Conservation (phyloP, 2,113 vertebrate genomes). For the Macquaria ambigua region DNA sequence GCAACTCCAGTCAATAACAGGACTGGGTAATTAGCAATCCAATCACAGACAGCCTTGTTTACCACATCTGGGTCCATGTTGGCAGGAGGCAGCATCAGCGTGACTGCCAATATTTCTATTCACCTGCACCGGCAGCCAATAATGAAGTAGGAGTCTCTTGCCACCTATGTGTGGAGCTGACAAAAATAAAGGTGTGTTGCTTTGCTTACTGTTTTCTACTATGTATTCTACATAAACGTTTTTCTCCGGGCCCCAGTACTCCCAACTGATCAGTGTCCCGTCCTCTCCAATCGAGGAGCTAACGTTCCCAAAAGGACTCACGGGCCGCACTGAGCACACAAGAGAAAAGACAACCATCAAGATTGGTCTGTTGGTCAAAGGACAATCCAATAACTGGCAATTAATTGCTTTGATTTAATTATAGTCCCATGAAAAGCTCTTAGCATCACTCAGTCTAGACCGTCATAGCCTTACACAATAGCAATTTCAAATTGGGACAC, state of each 20-base stretch:
- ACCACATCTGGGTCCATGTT: conserved; percentile 60
- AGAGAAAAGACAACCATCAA: conserved; percentile 87
- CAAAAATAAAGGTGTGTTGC: conserved; percentile 74
- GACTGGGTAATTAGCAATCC: conserved; percentile 50
- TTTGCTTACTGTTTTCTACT: conserved; percentile 95
- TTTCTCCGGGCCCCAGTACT: conserved; percentile 93
- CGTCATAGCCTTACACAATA: conserved; percentile 21
- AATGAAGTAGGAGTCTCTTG: conserved; percentile 72
- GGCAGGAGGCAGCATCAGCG: conserved; percentile 24
- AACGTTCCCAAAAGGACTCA: conserved; percentile 91
- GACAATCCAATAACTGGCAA: conserved; percentile 35
- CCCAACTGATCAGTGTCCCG: conserved; percentile 94
- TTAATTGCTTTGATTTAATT: conserved; percentile 30
- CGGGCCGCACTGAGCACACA: conserved; percentile 87
- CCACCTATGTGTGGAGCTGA: conserved; percentile 57
- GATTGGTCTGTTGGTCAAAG: conserved; percentile 46
- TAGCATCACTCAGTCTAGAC: conserved; percentile 25
- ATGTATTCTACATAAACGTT: conserved; percentile 95
- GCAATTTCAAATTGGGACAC: neutral
- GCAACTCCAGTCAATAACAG: conserved; percentile 34
- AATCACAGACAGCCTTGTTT: conserved; percentile 61
- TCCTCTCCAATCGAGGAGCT: conserved; percentile 88
- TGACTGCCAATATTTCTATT: conserved; percentile 68
- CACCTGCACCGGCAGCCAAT: conserved; percentile 65
- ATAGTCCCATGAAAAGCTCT: conserved; percentile 20